Evolutionary conservation across 1,140 invertebrate genomes (phyloP), one percentile per base, ranked within the genome.

Genomic region (Rhopalosiphum maidis): DNA sequence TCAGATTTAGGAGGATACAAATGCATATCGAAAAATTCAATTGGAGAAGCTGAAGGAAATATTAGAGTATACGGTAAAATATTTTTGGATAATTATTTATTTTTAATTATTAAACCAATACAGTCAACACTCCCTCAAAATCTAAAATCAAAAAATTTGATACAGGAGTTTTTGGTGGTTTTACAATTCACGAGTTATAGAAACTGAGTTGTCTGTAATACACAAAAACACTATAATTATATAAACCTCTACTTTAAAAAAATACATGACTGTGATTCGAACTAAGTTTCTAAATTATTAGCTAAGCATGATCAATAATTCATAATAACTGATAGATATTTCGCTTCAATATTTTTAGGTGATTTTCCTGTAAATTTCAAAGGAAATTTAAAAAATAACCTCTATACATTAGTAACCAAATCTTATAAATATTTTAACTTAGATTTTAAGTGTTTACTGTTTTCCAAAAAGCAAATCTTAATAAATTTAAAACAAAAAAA

Each of bases 21-120:
- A 95, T 99, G 98, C 95, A 98, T 98, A 94, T 98, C 98, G 35
- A 98, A 98, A 95, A 99, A 99, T 95, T 97, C 97, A 55, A 97
- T 99, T 93, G 98, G 98, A 5, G 97, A 97, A 94, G 98, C 98
- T 30, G 97, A 98, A 95, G 97, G 98, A 86, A 97, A 97, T 94
- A 98, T 99, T 94, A 96, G 97, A 94, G 96, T 99, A 83, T 98
- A 98, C 95, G 97, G 98, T 99, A 95, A 97, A 55, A 43, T 41
- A 18, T 23, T 90, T 55, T 37, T 22, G 18, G 0, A 23, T 11
- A 6, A 43, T n/a, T 68, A 35, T 7, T 30, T 37, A 37, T 37
- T 21, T 6, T 82, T 82, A 35, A 21, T 18, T 37, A 30, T 82
- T 37, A 18, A 82, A 37, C 18, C 18, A 82, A 82, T 82, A 37